Evolutionary conservation across 2,888 invertebrate species (phyloP).

Genomic region (Epsilonema sp.): DNA sequence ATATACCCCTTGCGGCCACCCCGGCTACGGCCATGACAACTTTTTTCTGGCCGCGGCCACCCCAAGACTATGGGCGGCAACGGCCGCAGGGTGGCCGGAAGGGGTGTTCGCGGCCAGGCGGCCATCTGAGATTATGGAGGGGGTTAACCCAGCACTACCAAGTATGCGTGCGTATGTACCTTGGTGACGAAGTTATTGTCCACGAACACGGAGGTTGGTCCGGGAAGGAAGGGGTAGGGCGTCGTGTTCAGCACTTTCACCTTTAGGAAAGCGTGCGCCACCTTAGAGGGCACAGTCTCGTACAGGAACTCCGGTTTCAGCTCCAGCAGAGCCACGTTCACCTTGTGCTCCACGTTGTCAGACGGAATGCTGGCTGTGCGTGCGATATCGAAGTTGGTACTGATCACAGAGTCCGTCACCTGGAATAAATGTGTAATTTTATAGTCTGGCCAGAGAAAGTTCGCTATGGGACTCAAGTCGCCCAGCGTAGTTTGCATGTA

Average conservation of each 20-base stretch:
- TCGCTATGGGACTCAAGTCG: no score
- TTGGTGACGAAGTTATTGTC: conserved; percentile 29
- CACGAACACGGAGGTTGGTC: conserved; percentile 25
- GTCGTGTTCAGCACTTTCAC: conserved; percentile 25
- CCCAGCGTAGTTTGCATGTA: no score
- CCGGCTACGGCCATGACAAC: no score
- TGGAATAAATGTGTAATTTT: no score
- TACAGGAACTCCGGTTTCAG: conserved; percentile 27
- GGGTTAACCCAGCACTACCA: conserved; percentile 2
- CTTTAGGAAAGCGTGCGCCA: conserved; percentile 23
- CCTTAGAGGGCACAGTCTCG: conserved; percentile 25
- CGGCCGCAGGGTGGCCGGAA: no score
- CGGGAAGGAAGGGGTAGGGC: conserved; percentile 23
- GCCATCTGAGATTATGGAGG: no score
- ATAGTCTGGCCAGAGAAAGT: no score
- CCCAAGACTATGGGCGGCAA: no score
- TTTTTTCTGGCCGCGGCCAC: no score
- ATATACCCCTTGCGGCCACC: no score
- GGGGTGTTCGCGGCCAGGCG: no score
- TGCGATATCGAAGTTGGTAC: conserved; percentile 30
- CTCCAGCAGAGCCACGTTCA: conserved; percentile 28
- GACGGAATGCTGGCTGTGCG: conserved; percentile 27
- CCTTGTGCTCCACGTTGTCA: conserved; percentile 29
- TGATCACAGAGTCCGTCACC: conserved; percentile 28
- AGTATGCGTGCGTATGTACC: conserved; percentile 15